Percentiles rank a stretch among this genome's conserved stretches.
Evolutionary conservation across 2,797 vertebrate species (phyloP).

Genomic region (Melanotaenia nigrans): DNA sequence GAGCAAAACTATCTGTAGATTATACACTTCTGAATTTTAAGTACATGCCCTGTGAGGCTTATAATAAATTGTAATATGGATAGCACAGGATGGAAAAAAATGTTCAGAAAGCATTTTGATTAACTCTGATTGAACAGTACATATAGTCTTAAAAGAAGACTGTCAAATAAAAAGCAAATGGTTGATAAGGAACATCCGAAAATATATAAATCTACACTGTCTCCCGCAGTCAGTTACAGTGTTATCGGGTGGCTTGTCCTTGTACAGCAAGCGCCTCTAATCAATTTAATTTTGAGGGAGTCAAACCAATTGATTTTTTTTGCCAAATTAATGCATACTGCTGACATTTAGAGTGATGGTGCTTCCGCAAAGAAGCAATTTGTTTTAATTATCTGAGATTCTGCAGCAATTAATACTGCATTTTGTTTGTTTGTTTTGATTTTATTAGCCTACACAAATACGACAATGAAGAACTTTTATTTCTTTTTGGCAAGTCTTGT

Average conservation of each 20-base stretch:
- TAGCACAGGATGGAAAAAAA: neutral
- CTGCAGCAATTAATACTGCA: neutral
- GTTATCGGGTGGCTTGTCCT: conserved; percentile 19
- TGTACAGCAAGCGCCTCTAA: conserved; percentile 48
- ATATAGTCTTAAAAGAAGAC: neutral
- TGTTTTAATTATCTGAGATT: conserved; percentile 25
- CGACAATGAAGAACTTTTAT: conserved; percentile 17
- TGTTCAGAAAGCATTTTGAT: neutral
- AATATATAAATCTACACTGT: neutral
- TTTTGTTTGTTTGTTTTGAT: neutral
- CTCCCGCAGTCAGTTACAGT: conserved; percentile 19
- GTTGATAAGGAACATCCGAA: neutral
- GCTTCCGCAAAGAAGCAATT: conserved; percentile 14
- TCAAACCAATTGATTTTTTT: conserved; percentile 70
- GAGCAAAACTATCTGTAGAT: conserved; percentile 21
- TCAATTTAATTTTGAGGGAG: conserved; percentile 62
- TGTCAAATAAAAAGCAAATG: neutral
- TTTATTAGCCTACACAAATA: neutral
- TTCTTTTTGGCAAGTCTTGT: neutral
- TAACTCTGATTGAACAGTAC: neutral
- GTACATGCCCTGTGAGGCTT: conserved; percentile 4
- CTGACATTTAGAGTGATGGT: conserved; percentile 58
- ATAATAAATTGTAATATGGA: neutral
- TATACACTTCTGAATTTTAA: conserved; percentile 16
- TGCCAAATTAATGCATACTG: conserved; percentile 45